Base-by-base conservation (phyloP, 1,140 invertebrate species). In the Drosophila saltans region DNA sequence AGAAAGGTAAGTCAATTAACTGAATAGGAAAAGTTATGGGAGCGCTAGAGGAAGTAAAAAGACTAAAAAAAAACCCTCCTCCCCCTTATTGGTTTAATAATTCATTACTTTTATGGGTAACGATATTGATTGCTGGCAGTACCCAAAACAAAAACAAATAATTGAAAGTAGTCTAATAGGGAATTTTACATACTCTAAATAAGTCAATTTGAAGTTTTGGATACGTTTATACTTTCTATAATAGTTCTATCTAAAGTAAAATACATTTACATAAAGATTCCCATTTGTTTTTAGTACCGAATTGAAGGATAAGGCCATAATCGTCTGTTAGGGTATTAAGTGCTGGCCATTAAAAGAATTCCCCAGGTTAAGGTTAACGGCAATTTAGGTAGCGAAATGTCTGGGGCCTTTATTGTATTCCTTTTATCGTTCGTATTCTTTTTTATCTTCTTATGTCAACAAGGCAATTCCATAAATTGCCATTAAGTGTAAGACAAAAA, bases 401-500 rank as follows among this genome's bases (percentile, higher is more conserved):
- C 80, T 59, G 72, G 80, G 10, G 77, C 77, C 28, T 81, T 91
- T 41, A 62, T 58, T 55, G 79, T 80, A 21, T 78, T 90, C 65
- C 71, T 82, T 71, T 75, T 86, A 75, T 84, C 75, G 57, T 73
- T 86, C 69, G 68, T 86, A 48, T 24, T 21, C 58, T 78, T 66
- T 83, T 82, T 86, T 90, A 78, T 90, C 83, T 86, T 26, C 75
- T 89, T 58, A 63, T 90, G 30, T 70, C 77, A 68, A 75, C 69
- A 77, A 89, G 75, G 64, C 80, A 89, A 89, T 88, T 89, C 40
- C 57, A 78, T 45, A 77, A 86, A 85, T 72, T 72, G 72, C 80
- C 73, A 36, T 90, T 65, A 61, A 73, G 41, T 71, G 41, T 24
- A 39, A 58, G 57, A 57, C 26, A 59, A 89, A 61, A 7, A 66